Base-by-base conservation (phyloP, 2,797 vertebrate species). In the Botia kubotai region DNA sequence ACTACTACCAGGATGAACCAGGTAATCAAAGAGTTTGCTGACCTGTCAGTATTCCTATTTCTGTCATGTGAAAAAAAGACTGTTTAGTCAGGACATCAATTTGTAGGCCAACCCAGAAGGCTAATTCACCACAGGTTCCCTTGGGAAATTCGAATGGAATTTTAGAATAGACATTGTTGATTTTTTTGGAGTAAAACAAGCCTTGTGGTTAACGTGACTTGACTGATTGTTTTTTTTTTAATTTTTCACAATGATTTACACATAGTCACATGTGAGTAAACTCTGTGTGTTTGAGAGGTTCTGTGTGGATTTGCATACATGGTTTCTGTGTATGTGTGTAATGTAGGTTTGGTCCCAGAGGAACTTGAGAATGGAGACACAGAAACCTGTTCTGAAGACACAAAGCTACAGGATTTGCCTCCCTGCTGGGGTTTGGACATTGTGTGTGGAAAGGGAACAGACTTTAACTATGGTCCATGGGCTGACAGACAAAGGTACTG, bases 391-490 rank as follows among this genome's bases (percentile, higher is more conserved):
- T 94, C 93, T 0, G 97, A 99, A 87, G 96, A 93, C 43, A 95
- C 95, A 84, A 97, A 97, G 83, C 90, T 99, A 50, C 97, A 99
- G 92, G 98, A 99, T 85, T 90, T 99, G 63, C 98, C 98, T 67
- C 98, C 98, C 0, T 99, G 98, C 63, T 98, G 97, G 97, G 98
- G 98, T 72, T 91, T 99, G 86, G 98, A 99, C 82, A 98, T 99
- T 5, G 98, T 99, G 77, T 99, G 98, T 90, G 98, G 97, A 0
- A 99, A 99, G 94, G 98, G 97, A 89, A 99, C 98, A 1, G 97
- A 99, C 85, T 98, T 99, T 88, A 99, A 99, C 90, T 99, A 99
- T 7, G 98, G 98, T 1, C 98, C 98, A 0, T 99, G 98, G 98
- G 97, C 96, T 6, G 98, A 99, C 69, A 95, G 97, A 43, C 97